Evolutionary conservation across 1,140 invertebrate species (phyloP).

Genomic region (Acromyrmex heyeri): DNA sequence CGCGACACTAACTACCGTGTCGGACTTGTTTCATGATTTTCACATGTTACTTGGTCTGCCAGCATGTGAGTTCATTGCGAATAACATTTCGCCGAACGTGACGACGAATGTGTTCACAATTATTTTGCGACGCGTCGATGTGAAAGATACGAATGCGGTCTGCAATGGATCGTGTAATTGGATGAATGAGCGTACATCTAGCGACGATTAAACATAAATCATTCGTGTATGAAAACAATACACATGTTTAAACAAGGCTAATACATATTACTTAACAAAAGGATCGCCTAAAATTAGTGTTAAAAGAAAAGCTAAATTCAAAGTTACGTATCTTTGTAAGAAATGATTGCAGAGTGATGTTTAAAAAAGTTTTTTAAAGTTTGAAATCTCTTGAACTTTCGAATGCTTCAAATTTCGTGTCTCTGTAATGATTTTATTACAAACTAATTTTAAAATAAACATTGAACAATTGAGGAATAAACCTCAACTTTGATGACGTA

Average conservation of each 20-base stretch:
- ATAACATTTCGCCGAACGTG: not conserved
- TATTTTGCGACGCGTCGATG: not conserved
- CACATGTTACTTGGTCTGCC: constrained; percentile 11
- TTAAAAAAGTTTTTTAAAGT: too few species aligned
- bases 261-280: not conserved
- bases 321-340: too few species aligned
- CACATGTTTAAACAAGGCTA: not conserved
- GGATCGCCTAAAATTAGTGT: too few species aligned
- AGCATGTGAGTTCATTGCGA: constrained; percentile 17
- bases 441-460: too few species aligned
- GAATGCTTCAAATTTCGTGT: too few species aligned
- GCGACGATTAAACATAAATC: constrained; percentile 9
- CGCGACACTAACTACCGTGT: not conserved
- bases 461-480: too few species aligned
- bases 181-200: not conserved
- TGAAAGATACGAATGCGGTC: not conserved
- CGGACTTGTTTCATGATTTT: constrained; percentile 50
- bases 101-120: constrained; percentile 19
- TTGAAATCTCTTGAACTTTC: too few species aligned
- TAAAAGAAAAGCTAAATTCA: too few species aligned
- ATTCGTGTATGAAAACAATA: not conserved
- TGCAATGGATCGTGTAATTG: not conserved
- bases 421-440: too few species aligned
- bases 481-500: too few species aligned
- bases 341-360: too few species aligned